A percentile compares a stretch with the other conserved stretches of the same genome.
Evolutionary conservation across 1,140 invertebrate species (phyloP).

Genomic region (Drosophila athabasca): DNA sequence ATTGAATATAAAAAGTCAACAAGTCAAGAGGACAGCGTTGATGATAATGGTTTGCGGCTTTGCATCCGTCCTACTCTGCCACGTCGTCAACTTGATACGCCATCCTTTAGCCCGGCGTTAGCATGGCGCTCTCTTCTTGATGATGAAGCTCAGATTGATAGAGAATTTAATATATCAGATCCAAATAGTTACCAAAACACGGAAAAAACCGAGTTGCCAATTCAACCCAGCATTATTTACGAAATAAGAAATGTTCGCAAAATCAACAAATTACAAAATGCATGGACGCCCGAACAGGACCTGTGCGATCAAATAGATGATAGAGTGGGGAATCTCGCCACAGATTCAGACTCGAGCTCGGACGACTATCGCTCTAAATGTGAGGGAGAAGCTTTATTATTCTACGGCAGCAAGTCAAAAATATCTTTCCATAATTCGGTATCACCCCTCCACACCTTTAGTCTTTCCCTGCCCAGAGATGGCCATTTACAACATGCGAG

Average conservation of each 20-base stretch:
- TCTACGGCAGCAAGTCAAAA: constrained; percentile 49
- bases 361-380: constrained; percentile 57
- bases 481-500: constrained; percentile 84
- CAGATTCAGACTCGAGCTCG: constrained; percentile 48
- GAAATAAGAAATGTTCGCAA: constrained; percentile 1
- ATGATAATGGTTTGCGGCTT: constrained; percentile 87
- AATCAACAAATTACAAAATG: constrained; percentile 48
- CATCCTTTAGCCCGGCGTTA: constrained; percentile 91
- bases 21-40: constrained; percentile 32
- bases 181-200: constrained; percentile 1
- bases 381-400: constrained; percentile 39
- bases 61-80: constrained; percentile 90
- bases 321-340: constrained; percentile 86
- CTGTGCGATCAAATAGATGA: constrained; percentile 85
- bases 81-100: constrained; percentile 89
- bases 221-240: constrained; percentile 26
- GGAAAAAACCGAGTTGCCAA: constrained; percentile 30
- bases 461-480: constrained; percentile 88
- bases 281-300: constrained; percentile 93
- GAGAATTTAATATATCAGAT: constrained; percentile 1
- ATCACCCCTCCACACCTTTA: constrained; percentile 86
- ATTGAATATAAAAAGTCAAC: constrained; percentile 27
- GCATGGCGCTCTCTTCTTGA: constrained; percentile 89
- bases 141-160: constrained; percentile 28
- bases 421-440: constrained; percentile 6